Base-by-base conservation (phyloP, 2,888 invertebrate species). In the Cantharis lateralis region DNA sequence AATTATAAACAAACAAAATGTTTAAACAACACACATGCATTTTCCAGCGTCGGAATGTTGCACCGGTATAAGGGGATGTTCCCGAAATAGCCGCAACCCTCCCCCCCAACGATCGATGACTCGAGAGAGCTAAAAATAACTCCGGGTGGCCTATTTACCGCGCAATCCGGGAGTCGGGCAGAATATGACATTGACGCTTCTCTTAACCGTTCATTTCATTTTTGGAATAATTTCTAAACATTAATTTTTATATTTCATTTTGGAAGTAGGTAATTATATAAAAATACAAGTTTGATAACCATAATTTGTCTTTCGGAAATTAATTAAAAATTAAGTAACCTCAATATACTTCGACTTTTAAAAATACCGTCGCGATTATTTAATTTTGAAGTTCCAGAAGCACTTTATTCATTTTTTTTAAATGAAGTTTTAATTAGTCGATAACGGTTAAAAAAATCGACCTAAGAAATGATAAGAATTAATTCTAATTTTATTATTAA, bases 101-200 rank as follows among this genome's bases (percentile, higher is more conserved):
- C 84, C 83, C 82, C 82, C 83, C 84, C 81, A 78, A 77, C 84
- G 88, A 88, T 88, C 88, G 87, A 88, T 88, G 87, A 83, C 86
- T 83, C 85, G 85, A 83, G 84, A 83, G 84, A 83, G 84, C 85
- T 86, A 87, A 88, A 88, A 88, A 88, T 88, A 88, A 86, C 88
- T 85, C 83, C 84, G 83, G 84, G 85, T 85, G 85, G 82, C 85
- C 86, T 86, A 87, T 84, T 85, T 85, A 83, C 80, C 83, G 81
- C 84, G 78, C 82, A 83, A 81, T 82, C 81, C 81, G 82, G 84
- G 83, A 86, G 84, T 85, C 82, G 86, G 86, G 83, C 84, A 84
- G 82, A 81, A 83, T 83, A 81, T 85, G 86, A 85, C 85, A 86
- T 86, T 86, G 85, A 85, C 84, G 85, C 78, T 77, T 76, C 74